Evolutionary conservation across 1,140 invertebrate species (phyloP), one percentile per base, ranked within the genome.

Genomic region (Pinna nobilis): DNA sequence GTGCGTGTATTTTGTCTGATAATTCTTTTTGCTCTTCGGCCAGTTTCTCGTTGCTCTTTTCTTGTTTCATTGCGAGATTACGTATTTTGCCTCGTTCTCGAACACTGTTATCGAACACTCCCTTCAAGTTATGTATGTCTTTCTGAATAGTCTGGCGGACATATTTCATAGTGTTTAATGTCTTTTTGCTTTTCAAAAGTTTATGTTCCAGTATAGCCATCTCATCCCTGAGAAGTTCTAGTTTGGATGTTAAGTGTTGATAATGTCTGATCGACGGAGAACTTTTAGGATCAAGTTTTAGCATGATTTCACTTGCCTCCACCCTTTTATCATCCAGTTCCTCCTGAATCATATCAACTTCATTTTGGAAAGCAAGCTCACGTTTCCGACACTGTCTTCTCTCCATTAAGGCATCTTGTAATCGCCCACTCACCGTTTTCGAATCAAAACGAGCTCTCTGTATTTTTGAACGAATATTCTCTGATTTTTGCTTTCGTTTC

Each of bases 111-210:
- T 80, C 79, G 23, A 65, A 70, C 32, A 77, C 18, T 0, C 64
- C 69, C 60, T 80, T 67, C 33, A 75, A 32, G 33, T 57, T 72
- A 53, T 82, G 66, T 9, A 81, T 57, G 7, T 82, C 72, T 60
- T 74, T 79, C 49, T 81, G 76, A 25, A 77, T 49, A 20, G 37
- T 28, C n/a, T 65, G 44, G 28, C 68, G 71, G 0, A 66, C 70
- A 15, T 50, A 44, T 47, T 70, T 72, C 20, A 79, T 63, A 2
- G 57, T 67, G 2, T 60, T 66, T 39, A 66, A 57, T 1, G 51
- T 75, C n/a, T 64, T 66, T 50, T 47, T 79, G 15, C 47, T 39
- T 18, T 6, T 49, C 44, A 63, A 64, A 28, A 59, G 66, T 3
- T 23, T 44, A 33, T 72, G 55, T 39, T 72, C 61, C 33, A 72